A percentile compares a stretch with the other conserved stretches of the same genome.
phyloP scores from a whole-genome alignment of 2,797 vertebrate species.

The Cirrhinus molitorella region DNA sequence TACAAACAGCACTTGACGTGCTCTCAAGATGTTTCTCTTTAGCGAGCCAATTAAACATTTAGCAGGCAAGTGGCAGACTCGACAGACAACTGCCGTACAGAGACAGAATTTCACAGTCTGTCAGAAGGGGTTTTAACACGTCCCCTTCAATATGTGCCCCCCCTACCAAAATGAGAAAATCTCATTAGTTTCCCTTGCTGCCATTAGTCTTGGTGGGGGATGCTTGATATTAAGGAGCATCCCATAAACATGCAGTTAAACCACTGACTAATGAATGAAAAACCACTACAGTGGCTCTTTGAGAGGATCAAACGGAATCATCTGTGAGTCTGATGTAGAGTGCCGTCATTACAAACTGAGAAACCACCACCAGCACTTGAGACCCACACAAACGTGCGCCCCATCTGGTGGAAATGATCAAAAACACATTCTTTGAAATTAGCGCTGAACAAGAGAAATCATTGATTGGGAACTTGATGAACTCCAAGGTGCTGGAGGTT shows the following conservation, averaged over 20 bases:
- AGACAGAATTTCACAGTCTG: conserved; percentile 63
- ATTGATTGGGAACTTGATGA: neutral
- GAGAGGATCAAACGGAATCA: conserved; percentile 9
- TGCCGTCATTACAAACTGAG: conserved; percentile 16
- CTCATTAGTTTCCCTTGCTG: conserved; percentile 44
- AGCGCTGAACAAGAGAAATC: conserved; percentile 8
- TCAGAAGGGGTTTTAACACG: conserved; percentile 62
- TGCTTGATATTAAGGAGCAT: neutral
- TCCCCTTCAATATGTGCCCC: conserved; percentile 43
- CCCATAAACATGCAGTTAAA: conserved; percentile 52
- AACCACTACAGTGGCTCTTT: conserved; percentile 13
- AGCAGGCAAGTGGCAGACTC: conserved; percentile 55
- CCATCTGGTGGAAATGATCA: neutral
- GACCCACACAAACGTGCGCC: neutral
- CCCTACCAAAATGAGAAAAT: conserved; percentile 32
- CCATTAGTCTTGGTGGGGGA: conserved; percentile 2
- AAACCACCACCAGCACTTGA: conserved; percentile 6
- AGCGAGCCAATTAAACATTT: conserved; percentile 64
- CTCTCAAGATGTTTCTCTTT: conserved; percentile 41
- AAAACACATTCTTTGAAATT: conserved; percentile 11
- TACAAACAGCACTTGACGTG: conserved; percentile 6
- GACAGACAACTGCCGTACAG: conserved; percentile 56
- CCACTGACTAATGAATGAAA: conserved; percentile 64
- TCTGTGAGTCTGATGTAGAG: conserved; percentile 15
- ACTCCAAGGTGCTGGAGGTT: neutral